Evolutionary conservation across 2,113 vertebrate genomes (phyloP).

Genomic region (Oxyruncus cristatus): DNA sequence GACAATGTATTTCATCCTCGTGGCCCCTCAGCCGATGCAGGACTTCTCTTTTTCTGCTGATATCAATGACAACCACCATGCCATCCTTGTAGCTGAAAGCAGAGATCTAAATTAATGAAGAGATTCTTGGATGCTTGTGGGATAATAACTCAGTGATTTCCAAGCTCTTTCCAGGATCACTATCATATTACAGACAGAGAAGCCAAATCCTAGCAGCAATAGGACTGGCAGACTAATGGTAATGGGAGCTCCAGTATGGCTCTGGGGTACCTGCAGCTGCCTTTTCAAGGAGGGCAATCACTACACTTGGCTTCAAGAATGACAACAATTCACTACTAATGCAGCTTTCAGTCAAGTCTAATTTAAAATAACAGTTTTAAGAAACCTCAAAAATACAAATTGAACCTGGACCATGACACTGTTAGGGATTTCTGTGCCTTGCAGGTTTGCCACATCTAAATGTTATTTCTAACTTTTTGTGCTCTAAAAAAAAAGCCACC

Average conservation of each 20-base stretch:
- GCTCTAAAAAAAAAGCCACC: background rate
- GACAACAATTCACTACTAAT: background rate
- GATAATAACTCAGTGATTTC: background rate
- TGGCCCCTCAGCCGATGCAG: slow-evolving; percentile 89
- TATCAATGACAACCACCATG: slow-evolving; percentile 89
- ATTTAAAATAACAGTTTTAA: background rate
- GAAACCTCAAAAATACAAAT: background rate
- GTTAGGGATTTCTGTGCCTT: background rate
- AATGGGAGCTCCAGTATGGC: background rate
- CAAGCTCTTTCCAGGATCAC: background rate
- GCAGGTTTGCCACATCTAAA: background rate
- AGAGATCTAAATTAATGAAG: background rate
- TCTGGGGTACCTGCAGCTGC: background rate
- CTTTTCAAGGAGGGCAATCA: background rate
- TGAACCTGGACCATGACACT: background rate
- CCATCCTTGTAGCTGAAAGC: slow-evolving; percentile 92
- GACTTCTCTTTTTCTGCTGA: slow-evolving; percentile 89
- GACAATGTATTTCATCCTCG: slow-evolving; percentile 92
- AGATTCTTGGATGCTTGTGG: background rate
- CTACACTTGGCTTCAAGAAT: background rate
- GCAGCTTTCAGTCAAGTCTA: background rate
- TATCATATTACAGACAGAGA: background rate
- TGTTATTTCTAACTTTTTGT: background rate
- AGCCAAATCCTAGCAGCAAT: background rate
- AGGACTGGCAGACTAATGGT: background rate